Evolutionary conservation across 23 tunicate species (phyloP).

Genomic region (Oikopleura vanhoeffeni): DNA sequence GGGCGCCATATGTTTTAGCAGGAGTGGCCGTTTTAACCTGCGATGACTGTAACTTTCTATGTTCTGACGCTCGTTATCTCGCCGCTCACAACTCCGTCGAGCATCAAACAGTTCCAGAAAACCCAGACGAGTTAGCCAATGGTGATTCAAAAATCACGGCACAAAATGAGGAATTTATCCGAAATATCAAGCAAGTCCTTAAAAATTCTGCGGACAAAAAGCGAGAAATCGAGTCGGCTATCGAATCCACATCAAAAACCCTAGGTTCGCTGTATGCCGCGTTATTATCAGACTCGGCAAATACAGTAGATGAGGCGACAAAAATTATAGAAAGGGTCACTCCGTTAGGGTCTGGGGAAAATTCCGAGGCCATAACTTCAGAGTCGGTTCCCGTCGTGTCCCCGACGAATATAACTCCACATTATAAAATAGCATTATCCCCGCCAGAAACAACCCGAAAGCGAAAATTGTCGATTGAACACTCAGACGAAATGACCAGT

Average conservation of each 20-base stretch:
- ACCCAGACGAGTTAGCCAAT: too few species aligned
- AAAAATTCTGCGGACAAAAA: not conserved
- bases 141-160: not conserved
- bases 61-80: not conserved
- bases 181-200: not conserved
- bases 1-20: not conserved
- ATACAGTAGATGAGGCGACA: too few species aligned
- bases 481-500: not conserved
- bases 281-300: not conserved
- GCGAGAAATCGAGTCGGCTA: conserved; percentile 8
- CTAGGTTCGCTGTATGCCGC: not conserved
- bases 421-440: not conserved
- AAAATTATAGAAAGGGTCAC: not conserved
- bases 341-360: not conserved
- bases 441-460: not conserved
- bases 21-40: not conserved
- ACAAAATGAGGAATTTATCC: not conserved
- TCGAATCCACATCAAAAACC: not conserved
- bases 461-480: not conserved
- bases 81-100: conserved; percentile 2
- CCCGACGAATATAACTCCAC: not conserved
- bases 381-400: not conserved
- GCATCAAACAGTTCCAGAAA: not conserved
- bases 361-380: not conserved
- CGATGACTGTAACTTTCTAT: not conserved